phyloP scores from a whole-genome alignment of 1,140 invertebrate genomes.

The Popillia japonica region DNA sequence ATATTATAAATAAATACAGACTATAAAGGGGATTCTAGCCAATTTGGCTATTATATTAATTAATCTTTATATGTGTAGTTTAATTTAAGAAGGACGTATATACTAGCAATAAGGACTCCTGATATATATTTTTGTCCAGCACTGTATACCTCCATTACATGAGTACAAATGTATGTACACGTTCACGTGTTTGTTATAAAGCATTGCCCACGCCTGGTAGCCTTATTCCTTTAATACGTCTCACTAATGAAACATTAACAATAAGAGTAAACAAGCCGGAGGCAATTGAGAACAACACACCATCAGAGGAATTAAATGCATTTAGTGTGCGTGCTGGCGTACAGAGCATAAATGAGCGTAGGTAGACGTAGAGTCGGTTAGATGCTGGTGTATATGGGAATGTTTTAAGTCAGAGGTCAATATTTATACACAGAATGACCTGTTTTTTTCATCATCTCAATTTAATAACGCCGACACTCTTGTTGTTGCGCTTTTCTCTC shows the following conservation, averaged over 20 bases:
- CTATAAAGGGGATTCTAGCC: too few species aligned
- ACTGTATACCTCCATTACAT: neutral
- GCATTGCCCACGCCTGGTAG: constrained; percentile 14
- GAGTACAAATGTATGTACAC: neutral
- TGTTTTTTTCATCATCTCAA: constrained; percentile 31
- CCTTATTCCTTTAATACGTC: constrained; percentile 32
- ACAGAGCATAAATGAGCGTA: constrained; percentile 18
- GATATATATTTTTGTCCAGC: neutral
- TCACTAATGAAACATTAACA: constrained; percentile 32
- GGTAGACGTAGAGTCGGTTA: neutral
- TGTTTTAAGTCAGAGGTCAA: constrained; percentile 33
- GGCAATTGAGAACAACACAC: constrained; percentile 32
- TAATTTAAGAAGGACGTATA: too few species aligned
- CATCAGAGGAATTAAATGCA: constrained; percentile 27
- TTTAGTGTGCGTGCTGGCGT: constrained; percentile 22
- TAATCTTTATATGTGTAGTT: too few species aligned
- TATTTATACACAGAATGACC: constrained; percentile 32
- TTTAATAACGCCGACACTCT: constrained; percentile 31
- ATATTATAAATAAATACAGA: too few species aligned
- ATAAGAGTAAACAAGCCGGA: constrained; percentile 33
- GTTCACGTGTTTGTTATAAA: constrained; percentile 33
- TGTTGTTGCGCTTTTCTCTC: neutral
- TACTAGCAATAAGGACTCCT: neutral
- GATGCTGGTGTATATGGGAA: neutral
- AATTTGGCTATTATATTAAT: too few species aligned